phyloP scores from a whole-genome alignment of 64 coral and sea anemone genomes.

The Actinia tenebrosa region DNA sequence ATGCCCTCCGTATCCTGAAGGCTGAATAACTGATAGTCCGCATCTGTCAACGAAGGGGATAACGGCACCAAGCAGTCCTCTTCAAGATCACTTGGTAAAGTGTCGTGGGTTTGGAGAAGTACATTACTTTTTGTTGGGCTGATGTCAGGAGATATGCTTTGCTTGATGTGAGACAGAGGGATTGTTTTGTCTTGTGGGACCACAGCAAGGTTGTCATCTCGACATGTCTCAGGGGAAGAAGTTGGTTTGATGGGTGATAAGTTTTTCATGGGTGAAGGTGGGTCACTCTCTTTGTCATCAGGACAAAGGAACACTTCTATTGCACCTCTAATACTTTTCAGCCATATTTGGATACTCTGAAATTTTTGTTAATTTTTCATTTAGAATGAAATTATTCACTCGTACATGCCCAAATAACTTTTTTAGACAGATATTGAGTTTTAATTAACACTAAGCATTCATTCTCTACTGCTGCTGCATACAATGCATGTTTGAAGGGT shows the following conservation, averaged over 20 bases:
- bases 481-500: too few species aligned
- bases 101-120: constrained; percentile 37
- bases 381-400: too few species aligned
- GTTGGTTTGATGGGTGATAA: constrained; percentile 68
- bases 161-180: background rate
- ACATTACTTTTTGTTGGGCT: constrained; percentile 42
- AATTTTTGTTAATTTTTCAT: background rate
- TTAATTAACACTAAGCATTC: too few species aligned
- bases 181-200: background rate
- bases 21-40: constrained; percentile 74
- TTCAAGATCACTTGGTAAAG: constrained; percentile 63
- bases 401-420: too few species aligned
- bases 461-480: too few species aligned
- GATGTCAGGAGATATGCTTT: background rate
- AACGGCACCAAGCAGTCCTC: constrained; percentile 62
- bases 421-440: too few species aligned
- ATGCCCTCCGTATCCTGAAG: constrained; percentile 88
- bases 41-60: constrained; percentile 67
- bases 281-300: constrained; percentile 62
- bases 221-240: background rate
- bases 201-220: background rate
- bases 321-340: constrained; percentile 85
- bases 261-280: constrained; percentile 79
- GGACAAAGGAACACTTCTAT: constrained; percentile 94
- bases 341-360: constrained; percentile 95